Evolutionary conservation across 1,140 invertebrate genomes (phyloP).

Genomic region (Homarus americanus): DNA sequence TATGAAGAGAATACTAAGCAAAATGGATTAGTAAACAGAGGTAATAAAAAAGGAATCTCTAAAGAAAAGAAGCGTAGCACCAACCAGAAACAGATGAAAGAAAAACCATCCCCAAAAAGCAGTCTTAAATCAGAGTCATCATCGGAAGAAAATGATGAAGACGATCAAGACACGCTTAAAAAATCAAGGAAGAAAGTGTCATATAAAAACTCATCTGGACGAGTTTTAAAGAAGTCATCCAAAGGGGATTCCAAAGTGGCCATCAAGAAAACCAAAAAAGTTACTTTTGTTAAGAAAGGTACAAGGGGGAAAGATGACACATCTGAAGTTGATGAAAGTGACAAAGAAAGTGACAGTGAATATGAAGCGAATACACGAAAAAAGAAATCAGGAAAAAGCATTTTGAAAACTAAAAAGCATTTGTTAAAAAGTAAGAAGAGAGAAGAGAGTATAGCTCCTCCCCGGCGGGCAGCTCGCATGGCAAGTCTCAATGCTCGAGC

Average conservation of each 20-base stretch:
- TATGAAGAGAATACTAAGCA: slow-evolving; percentile 24
- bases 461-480: slow-evolving; percentile 80
- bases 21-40: slow-evolving; percentile 18
- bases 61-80: not conserved
- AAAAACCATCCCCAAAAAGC: not conserved
- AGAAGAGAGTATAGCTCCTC: slow-evolving; percentile 23
- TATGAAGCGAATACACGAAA: slow-evolving; percentile 50
- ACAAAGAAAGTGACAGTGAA: slow-evolving; percentile 71
- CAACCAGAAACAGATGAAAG: slow-evolving; percentile 23
- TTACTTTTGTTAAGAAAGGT: slow-evolving; percentile 51
- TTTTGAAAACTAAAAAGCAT: slow-evolving; percentile 44
- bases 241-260: slow-evolving; percentile 40
- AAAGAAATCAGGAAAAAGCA: slow-evolving; percentile 46
- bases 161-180: slow-evolving; percentile 27
- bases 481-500: slow-evolving; percentile 92
- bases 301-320: slow-evolving; percentile 35
- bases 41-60: slow-evolving; percentile 18
- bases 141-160: slow-evolving; percentile 58
- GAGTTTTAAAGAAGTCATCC: slow-evolving; percentile 51
- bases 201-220: slow-evolving; percentile 21
- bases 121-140: slow-evolving; percentile 60
- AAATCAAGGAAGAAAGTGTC: slow-evolving; percentile 49
- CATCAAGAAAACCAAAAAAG: slow-evolving; percentile 53
- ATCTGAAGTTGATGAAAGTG: slow-evolving; percentile 72
- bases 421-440: slow-evolving; percentile 30